Evolutionary conservation across 2,797 vertebrate species (phyloP).

Genomic region (Bucorvus abyssinicus): DNA sequence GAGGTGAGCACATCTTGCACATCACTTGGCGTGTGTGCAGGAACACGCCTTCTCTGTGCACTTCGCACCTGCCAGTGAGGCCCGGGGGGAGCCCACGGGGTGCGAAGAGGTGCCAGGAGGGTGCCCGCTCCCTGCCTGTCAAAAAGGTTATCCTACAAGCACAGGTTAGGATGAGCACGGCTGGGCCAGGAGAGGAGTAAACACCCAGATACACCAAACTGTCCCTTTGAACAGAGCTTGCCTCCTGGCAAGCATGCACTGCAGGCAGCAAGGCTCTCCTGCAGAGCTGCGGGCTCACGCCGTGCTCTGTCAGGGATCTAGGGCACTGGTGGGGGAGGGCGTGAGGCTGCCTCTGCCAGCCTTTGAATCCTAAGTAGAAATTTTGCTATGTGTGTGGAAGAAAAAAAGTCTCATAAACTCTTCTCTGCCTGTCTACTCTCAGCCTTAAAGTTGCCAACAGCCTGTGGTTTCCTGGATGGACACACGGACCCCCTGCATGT

Average conservation of each 20-base stretch:
- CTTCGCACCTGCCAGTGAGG: rapidly evolving
- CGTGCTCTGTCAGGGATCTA: rapidly evolving
- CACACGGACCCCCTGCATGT: rapidly evolving
- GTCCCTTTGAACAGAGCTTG: neutral
- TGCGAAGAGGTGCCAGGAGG: neutral
- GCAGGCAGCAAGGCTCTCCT: neutral
- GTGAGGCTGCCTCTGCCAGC: neutral
- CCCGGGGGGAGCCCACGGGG: neutral
- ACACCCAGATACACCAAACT: rapidly evolving
- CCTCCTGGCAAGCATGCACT: neutral
- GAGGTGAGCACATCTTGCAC: slow-evolving; percentile 47
- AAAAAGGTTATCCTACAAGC: neutral
- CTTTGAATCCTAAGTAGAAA: neutral
- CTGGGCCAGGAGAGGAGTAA: neutral
- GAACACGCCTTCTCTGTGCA: neutral
- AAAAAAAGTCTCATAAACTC: neutral
- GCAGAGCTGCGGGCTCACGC: rapidly evolving
- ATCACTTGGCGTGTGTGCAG: neutral
- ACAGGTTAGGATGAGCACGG: neutral
- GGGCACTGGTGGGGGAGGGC: neutral
- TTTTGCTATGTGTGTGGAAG: neutral
- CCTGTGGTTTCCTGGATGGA: neutral
- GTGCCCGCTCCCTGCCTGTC: neutral
- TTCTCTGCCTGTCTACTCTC: neutral
- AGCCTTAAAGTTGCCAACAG: neutral